Conservation (phyloP, 30 jellyfish, hydroid and myxozoan species). For the Turritopsis rubra region DNA sequence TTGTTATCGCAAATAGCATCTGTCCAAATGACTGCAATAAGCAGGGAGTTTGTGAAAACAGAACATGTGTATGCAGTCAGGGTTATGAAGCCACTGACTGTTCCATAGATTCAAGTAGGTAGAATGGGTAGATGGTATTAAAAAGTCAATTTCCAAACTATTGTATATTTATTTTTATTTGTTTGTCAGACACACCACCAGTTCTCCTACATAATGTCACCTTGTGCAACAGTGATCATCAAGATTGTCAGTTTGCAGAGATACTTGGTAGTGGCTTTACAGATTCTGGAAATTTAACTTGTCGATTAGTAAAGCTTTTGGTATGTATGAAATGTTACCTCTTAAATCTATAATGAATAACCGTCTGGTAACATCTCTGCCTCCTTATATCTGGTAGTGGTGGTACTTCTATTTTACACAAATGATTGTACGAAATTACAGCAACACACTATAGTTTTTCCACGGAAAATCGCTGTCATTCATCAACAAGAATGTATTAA, state of each 20-base stretch:
- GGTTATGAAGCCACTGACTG: constrained; percentile 65
- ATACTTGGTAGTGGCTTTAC: constrained; percentile 45
- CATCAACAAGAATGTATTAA: too few relatives aligned
- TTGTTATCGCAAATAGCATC: constrained; percentile 37
- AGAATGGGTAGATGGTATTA: too few relatives aligned
- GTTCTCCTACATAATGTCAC: not conserved
- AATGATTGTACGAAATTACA: too few relatives aligned
- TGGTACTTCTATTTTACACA: too few relatives aligned
- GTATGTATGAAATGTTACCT: constrained; percentile 17
- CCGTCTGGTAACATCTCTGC: too few relatives aligned
- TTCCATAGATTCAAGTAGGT: constrained; percentile 36
- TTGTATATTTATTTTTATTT: too few relatives aligned
- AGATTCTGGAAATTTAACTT: constrained; percentile 42
- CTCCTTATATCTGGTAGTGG: too few relatives aligned
- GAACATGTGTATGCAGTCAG: constrained; percentile 51
- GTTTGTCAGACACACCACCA: not conserved
- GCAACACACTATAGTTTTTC: too few relatives aligned
- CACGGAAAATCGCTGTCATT: too few relatives aligned
- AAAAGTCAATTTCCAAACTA: too few relatives aligned
- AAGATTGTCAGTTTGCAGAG: constrained; percentile 49
- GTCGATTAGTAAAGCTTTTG: constrained; percentile 28
- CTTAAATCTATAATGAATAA: too few relatives aligned
- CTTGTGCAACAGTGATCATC: constrained; percentile 44
- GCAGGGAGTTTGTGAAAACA: constrained; percentile 59
- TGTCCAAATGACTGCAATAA: constrained; percentile 71